Base-by-base conservation (phyloP, 2,797 vertebrate genomes). In the Emys orbicularis region DNA sequence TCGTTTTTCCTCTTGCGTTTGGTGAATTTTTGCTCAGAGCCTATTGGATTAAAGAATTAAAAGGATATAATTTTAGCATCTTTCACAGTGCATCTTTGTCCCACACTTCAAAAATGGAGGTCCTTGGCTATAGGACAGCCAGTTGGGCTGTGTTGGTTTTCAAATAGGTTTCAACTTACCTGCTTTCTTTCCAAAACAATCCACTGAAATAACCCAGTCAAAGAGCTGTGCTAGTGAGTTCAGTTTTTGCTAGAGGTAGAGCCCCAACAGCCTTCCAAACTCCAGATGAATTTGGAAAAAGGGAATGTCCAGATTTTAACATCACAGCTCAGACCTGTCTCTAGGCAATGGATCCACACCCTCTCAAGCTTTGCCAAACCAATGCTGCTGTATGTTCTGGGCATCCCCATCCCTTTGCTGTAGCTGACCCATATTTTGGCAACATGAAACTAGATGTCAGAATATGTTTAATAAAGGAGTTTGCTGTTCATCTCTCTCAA, bases 121-220 rank as follows among this genome's bases (percentile, higher is more conserved):
- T 82, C 53, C 54, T 83, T 81, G 84, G n/a, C 18, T 44, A 44
- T 12, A 76, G 31, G 12, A 0, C 3, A 0, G 31, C 29, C 61
- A 41, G 10, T 25, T 79, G 53, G 19, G 8, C 90, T 57, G 44
- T 37, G 5, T 47, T 54, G 31, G 44, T 84, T 86, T 88, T 89
- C 50, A 72, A 72, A 11, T 37, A 72, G 68, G 16, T 34, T 89
- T 90, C 54, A 83, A 50, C 1, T 0, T 79, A 54, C 52, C 56
- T 79, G 53, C 50, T 94, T 77, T 85, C 68, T 84, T 89, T 94
- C 90, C 86, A 90, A 94, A 59, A 81, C 86, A 1, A 13, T 18
- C 61, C 53, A 23, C 57, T 92, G 53, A 82, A 88, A 4, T 72
- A 74, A 80, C 15, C 8, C 13, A 56, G 89, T 89, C 83, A 94